Conservation (phyloP, 2,888 invertebrate genomes). For the Epistrophe eligans region DNA sequence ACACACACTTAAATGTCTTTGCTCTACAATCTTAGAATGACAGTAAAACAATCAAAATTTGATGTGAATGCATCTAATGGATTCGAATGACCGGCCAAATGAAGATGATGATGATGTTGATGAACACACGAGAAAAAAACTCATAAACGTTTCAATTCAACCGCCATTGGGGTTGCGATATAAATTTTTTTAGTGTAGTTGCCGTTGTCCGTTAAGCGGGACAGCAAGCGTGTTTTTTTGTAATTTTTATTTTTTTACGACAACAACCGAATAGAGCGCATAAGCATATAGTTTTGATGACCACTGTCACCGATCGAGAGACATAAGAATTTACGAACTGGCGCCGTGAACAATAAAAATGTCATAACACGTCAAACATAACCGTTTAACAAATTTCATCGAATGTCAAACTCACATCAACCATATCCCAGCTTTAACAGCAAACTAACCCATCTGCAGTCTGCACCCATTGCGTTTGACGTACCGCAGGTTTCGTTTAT, state of each 20-base stretch:
- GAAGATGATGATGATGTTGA: constrained; percentile 40
- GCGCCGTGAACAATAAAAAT: constrained; percentile 65
- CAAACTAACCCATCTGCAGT: constrained; percentile 29
- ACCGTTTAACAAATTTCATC: constrained; percentile 56
- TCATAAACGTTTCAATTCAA: constrained; percentile 40
- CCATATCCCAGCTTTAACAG: not conserved
- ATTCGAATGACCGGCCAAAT: constrained; percentile 56
- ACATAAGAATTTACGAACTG: constrained; percentile 49
- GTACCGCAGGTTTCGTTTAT: constrained; percentile 63
- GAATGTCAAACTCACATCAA: constrained; percentile 25
- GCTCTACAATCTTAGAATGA: constrained; percentile 30
- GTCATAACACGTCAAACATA: constrained; percentile 68
- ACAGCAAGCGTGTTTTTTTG: not conserved
- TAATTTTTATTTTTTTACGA: constrained; percentile 33
- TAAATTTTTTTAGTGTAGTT: constrained; percentile 43
- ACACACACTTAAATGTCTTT: not conserved
- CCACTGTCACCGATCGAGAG: constrained; percentile 42
- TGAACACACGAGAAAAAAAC: constrained; percentile 36
- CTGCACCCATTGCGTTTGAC: constrained; percentile 16
- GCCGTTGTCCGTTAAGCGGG: not conserved
- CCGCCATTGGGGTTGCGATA: constrained; percentile 48
- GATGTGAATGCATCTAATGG: constrained; percentile 68
- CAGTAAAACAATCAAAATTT: constrained; percentile 64
- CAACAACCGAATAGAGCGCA: constrained; percentile 35
- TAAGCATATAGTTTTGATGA: constrained; percentile 49